A percentile compares a stretch with the other conserved stretches of the same genome.
Evolutionary conservation across 2,888 invertebrate species (phyloP).

Genomic region (Priocnemis perturbator): DNA sequence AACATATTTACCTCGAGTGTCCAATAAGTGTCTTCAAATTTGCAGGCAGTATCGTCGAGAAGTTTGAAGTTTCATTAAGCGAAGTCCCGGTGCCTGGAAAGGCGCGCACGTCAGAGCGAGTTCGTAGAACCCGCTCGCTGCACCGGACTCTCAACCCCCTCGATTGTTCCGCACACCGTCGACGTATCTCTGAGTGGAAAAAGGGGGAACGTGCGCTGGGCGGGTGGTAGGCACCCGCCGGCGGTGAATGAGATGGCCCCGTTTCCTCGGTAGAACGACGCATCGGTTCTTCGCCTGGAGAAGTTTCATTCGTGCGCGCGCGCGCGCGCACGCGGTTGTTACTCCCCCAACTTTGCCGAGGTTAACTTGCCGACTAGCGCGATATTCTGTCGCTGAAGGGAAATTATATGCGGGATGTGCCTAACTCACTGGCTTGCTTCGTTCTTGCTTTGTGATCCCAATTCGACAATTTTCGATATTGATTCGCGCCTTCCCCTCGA

Average conservation of each 20-base stretch:
- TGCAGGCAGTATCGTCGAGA: constrained; percentile 20
- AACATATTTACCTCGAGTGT: no score
- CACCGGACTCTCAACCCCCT: constrained; percentile 63
- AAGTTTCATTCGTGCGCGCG: constrained; percentile 9
- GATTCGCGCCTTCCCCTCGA: neutral
- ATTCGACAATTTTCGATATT: no score
- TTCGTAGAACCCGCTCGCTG: constrained; percentile 17
- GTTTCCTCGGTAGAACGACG: constrained; percentile 55
- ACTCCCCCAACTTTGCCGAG: neutral
- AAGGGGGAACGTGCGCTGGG: constrained; percentile 50
- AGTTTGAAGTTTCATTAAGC: constrained; percentile 50
- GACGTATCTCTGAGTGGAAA: constrained; percentile 60
- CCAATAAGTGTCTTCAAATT: no score
- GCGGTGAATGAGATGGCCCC: constrained; percentile 60
- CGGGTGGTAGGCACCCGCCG: neutral
- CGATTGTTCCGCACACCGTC: constrained; percentile 69
- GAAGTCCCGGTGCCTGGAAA: constrained; percentile 40
- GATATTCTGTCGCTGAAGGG: constrained; percentile 27
- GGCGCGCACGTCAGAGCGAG: constrained; percentile 46
- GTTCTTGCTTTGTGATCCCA: no score
- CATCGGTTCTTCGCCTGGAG: neutral
- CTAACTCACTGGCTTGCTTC: no score
- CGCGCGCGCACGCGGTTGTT: neutral
- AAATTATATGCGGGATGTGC: no score
- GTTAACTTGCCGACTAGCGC: constrained; percentile 18